phyloP scores from a whole-genome alignment of 2,888 invertebrate species.

The Adelognathus sp. region DNA sequence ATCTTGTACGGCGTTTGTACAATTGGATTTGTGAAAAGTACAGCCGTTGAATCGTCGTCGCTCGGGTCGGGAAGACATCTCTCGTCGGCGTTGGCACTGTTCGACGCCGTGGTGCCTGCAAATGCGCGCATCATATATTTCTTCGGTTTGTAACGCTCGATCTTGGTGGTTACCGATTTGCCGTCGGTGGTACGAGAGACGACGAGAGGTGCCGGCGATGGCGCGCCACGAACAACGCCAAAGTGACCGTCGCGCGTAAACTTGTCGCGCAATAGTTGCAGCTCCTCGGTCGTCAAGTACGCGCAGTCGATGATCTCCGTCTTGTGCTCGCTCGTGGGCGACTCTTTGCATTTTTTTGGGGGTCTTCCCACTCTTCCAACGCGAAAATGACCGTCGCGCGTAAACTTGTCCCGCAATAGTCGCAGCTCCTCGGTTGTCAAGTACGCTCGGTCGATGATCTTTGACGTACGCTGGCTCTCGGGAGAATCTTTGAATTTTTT shows the following conservation, averaged over 20 bases:
- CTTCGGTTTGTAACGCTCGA: conserved; percentile 1
- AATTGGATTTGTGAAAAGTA: conserved; percentile 23
- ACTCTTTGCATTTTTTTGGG: background rate
- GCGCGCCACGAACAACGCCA: background rate
- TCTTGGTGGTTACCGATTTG: conserved; percentile 6
- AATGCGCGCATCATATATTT: background rate
- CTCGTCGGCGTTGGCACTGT: background rate
- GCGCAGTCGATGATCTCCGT: background rate
- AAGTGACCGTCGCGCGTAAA: conserved; percentile 41
- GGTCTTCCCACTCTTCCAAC: background rate
- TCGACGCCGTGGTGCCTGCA: background rate
- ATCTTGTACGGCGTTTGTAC: conserved; percentile 1
- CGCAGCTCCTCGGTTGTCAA: conserved; percentile 20
- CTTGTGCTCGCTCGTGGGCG: background rate
- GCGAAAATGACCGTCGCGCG: conserved; percentile 41
- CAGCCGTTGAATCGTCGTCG: background rate
- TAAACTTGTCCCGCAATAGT: conserved; percentile 2
- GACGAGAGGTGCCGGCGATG: conserved; percentile 2
- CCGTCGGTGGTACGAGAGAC: conserved; percentile 3
- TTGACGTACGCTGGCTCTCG: background rate
- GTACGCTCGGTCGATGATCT: conserved; percentile 3
- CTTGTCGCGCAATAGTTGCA: conserved; percentile 17
- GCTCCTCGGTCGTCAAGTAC: conserved; percentile 5
- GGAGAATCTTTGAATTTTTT: background rate
- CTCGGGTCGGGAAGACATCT: background rate